These are phyloP conservation scores for Numenius phaeopus DNA, from an alignment of 2,797 vertebrate genomes.

Conservation along the genomic window DNA sequence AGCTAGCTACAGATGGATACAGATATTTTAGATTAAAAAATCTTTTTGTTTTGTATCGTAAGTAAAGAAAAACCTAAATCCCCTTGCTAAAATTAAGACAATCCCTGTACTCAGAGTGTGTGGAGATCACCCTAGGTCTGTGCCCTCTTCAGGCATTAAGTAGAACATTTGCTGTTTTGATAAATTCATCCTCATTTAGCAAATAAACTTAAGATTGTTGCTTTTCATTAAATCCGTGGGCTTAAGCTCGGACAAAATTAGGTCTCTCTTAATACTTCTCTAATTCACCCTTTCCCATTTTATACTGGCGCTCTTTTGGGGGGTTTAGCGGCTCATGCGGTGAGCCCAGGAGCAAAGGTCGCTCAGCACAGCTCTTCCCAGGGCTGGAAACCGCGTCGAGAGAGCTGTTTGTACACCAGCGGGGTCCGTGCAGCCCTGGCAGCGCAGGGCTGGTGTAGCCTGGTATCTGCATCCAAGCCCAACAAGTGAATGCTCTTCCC, in stretches of 20 bases:
- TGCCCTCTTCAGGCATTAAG: not conserved
- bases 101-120: not conserved
- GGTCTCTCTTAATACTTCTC: not conserved
- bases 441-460: not conserved
- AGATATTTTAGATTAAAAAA: not conserved
- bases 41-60: not conserved
- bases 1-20: not conserved
- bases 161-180: not conserved
- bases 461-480: not conserved
- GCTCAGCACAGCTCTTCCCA: not conserved
- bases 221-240: not conserved
- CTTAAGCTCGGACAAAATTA: not conserved
- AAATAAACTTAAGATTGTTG: not conserved
- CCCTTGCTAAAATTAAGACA: not conserved
- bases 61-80: not conserved
- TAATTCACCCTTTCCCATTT: not conserved
- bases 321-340: accelerated
- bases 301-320: accelerated
- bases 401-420: not conserved
- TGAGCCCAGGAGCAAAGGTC: not conserved
- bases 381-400: accelerated
- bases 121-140: not conserved
- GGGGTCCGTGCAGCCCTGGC: accelerated
- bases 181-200: not conserved
- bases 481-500: not conserved